Evolutionary conservation across 2,113 vertebrate genomes (phyloP).

Genomic region (Rhizomys pruinosus): DNA sequence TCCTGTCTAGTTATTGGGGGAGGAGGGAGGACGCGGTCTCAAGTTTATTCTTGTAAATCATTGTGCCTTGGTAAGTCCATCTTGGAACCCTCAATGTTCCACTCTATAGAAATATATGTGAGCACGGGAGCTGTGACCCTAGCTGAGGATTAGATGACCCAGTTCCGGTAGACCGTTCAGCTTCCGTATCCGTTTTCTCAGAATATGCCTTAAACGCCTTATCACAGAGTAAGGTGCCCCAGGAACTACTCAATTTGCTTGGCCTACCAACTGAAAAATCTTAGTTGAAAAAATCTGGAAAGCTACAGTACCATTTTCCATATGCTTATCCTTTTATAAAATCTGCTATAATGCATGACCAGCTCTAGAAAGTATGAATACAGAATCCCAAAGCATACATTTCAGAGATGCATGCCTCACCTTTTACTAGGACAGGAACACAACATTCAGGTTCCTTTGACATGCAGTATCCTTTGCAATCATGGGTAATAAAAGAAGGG

Average conservation of each 20-base stretch:
- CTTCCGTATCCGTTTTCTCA: neutral
- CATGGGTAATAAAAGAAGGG: neutral
- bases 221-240: neutral
- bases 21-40: too few relatives aligned
- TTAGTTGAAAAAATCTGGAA: neutral
- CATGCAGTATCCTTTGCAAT: neutral
- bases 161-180: neutral
- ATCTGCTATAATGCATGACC: slow-evolving; percentile 13
- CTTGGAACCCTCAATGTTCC: neutral
- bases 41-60: neutral
- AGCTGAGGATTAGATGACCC: neutral
- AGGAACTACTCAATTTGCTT: neutral
- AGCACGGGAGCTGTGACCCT: neutral
- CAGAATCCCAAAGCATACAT: neutral
- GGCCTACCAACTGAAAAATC: neutral
- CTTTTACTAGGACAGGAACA: neutral
- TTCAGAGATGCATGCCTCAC: neutral
- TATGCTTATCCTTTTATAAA: neutral
- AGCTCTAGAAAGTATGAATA: neutral
- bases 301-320: neutral
- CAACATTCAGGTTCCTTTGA: neutral
- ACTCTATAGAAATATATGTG: neutral
- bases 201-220: neutral
- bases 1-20: neutral
- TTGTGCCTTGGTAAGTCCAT: neutral